phyloP scores from a whole-genome alignment of 2,797 vertebrate species.

The Carduelis carduelis region DNA sequence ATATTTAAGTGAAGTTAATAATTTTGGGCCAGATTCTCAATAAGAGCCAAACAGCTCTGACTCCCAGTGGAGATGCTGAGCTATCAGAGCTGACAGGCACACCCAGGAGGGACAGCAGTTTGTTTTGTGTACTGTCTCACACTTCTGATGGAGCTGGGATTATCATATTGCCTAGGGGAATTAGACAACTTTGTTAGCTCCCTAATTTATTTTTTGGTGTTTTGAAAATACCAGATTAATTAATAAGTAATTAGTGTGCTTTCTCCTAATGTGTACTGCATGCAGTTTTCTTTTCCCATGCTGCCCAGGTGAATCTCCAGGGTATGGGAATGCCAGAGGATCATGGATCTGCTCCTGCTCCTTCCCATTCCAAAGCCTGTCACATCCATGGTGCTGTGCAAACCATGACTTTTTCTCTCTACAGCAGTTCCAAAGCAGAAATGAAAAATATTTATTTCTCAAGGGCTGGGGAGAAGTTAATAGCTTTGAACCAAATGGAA shows the following conservation, averaged over 20 bases:
- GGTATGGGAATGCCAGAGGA: not conserved
- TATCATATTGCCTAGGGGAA: not conserved
- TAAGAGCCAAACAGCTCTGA: not conserved
- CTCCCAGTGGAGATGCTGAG: not conserved
- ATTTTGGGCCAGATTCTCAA: not conserved
- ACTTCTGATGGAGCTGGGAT: not conserved
- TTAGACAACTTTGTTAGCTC: not conserved
- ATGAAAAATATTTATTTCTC: not conserved
- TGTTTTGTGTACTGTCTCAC: not conserved
- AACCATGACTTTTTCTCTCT: not conserved
- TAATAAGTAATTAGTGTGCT: not conserved
- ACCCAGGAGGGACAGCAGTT: not conserved
- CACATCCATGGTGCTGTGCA: not conserved
- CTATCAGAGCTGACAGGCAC: not conserved
- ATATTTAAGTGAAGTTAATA: not conserved
- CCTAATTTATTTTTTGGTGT: not conserved
- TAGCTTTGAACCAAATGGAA: not conserved
- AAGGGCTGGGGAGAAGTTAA: not conserved
- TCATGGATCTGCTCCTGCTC: not conserved
- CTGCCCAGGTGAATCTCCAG: not conserved
- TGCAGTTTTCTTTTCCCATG: not conserved
- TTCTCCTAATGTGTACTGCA: not conserved
- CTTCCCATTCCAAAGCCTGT: not conserved
- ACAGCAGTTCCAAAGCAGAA: not conserved
- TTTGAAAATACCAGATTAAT: not conserved